A percentile compares a stretch with the other conserved stretches of the same genome.
Evolutionary conservation across 2,113 vertebrate genomes (phyloP).

Genomic region (Poecile atricapillus): DNA sequence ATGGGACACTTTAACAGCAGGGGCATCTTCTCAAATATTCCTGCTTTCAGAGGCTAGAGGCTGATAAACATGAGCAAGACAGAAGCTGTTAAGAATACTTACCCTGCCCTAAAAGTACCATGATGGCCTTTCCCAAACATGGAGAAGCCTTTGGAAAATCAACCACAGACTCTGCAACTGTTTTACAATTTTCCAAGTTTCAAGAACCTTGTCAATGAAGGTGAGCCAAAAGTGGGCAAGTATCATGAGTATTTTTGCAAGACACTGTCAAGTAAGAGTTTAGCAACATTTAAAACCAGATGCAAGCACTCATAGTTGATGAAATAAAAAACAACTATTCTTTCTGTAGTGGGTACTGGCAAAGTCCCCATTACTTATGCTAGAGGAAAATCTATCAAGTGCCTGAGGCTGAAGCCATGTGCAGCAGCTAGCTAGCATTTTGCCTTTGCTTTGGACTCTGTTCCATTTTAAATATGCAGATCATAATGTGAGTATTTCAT

Average conservation of each 20-base stretch:
- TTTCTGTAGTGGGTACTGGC: not conserved
- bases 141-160: not conserved
- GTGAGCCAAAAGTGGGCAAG: not conserved
- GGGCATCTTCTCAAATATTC: not conserved
- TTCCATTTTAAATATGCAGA: conserved; percentile 47
- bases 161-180: not conserved
- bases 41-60: not conserved
- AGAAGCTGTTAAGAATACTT: not conserved
- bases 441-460: not conserved
- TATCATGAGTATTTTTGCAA: not conserved
- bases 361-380: not conserved
- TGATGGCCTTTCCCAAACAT: not conserved
- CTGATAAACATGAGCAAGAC: not conserved
- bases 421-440: not conserved
- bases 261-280: not conserved
- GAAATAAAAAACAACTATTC: not conserved
- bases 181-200: not conserved
- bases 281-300: not conserved
- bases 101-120: not conserved
- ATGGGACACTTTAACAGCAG: not conserved
- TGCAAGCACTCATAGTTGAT: not conserved
- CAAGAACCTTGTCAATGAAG: not conserved
- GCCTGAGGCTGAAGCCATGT: not conserved
- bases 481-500: conserved; percentile 20
- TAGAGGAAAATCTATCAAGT: not conserved